Conservation (phyloP, 2,113 vertebrate genomes). For the Calyptomena viridis region DNA sequence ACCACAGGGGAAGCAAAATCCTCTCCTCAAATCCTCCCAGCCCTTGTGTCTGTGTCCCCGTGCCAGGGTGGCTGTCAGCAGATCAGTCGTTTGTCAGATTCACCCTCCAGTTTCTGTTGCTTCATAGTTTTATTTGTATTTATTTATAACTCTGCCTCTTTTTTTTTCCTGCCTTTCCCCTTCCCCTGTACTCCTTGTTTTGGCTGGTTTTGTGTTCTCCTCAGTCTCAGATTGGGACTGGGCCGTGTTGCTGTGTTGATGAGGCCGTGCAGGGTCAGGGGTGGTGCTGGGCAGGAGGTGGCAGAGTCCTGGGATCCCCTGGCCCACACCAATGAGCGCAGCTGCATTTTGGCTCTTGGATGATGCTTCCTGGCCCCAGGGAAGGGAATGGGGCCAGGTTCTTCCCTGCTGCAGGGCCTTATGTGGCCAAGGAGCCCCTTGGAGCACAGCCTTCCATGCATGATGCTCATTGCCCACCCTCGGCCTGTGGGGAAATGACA, state of each 20-base stretch:
- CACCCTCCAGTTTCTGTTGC: background rate
- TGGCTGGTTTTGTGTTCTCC: background rate
- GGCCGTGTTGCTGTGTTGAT: background rate
- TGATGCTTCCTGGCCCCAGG: background rate
- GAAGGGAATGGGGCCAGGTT: background rate
- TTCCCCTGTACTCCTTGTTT: background rate
- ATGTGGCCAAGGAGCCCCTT: accelerated
- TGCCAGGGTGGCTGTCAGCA: background rate
- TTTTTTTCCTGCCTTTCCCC: background rate
- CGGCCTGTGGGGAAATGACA: accelerated
- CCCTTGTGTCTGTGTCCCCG: background rate
- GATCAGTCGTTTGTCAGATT: background rate
- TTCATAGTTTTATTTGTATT: background rate
- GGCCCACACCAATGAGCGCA: accelerated
- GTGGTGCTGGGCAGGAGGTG: background rate
- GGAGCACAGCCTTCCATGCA: accelerated
- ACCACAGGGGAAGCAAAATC: background rate
- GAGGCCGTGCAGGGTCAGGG: background rate
- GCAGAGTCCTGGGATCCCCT: background rate
- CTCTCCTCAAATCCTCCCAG: background rate
- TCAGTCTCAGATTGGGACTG: background rate
- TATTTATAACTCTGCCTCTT: background rate
- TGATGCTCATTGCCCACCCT: accelerated
- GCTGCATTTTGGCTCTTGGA: background rate
- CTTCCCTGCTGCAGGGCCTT: background rate